Percentiles rank a stretch among this genome's conserved stretches.
Conservation (phyloP, 2,888 invertebrate species). For the Allygus modestus region DNA sequence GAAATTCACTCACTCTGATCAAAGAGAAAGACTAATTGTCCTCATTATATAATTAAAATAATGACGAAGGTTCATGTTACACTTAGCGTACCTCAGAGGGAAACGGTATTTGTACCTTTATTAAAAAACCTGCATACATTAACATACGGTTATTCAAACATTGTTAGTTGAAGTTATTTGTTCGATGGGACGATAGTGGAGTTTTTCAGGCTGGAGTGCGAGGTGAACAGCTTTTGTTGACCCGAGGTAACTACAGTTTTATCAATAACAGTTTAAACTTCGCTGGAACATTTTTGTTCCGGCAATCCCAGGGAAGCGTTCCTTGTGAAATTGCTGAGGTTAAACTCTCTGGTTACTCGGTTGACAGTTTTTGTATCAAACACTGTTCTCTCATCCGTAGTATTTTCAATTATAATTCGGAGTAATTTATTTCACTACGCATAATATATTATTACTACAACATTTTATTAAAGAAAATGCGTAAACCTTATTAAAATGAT, state of each 20-base stretch:
- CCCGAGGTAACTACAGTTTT: neutral
- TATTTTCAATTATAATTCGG: no score
- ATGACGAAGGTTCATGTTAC: neutral
- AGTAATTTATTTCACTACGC: no score
- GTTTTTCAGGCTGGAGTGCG: neutral
- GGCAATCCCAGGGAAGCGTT: neutral
- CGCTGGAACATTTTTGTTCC: neutral
- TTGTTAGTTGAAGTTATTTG: neutral
- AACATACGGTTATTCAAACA: neutral
- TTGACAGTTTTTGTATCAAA: neutral
- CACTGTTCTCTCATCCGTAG: no score
- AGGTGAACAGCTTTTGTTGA: neutral
- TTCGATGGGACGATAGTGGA: neutral
- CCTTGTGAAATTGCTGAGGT: neutral
- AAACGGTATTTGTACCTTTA: constrained; percentile 33
- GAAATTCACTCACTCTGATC: constrained; percentile 34
- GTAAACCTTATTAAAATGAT: no score
- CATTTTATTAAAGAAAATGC: no score
- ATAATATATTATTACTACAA: no score
- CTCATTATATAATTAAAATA: constrained; percentile 43
- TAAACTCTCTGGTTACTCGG: neutral
- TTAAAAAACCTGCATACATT: constrained; percentile 25
- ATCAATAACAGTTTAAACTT: constrained; percentile 5
- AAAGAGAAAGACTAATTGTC: constrained; percentile 35
- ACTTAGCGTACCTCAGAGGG: neutral